A percentile compares a stretch with the other conserved stretches of the same genome.
Conservation (phyloP, 2,888 invertebrate genomes). For the Ctena decussata region DNA sequence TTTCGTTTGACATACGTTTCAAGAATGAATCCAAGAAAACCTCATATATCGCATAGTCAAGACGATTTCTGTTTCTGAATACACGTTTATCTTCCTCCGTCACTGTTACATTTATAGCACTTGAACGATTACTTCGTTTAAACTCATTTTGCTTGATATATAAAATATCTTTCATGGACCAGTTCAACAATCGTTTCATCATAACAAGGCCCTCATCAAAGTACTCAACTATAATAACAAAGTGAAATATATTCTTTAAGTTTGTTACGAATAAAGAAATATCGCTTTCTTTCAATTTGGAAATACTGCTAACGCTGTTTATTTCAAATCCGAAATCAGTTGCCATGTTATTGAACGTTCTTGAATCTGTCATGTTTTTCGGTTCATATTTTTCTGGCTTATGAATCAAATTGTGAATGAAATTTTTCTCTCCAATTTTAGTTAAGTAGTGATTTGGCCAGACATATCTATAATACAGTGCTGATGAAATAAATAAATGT, state of each 20-base stretch:
- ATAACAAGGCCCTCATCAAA: constrained; percentile 25
- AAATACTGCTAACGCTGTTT: background rate
- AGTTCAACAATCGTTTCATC: constrained; percentile 3
- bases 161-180: constrained; percentile 25
- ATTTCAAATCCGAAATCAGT: background rate
- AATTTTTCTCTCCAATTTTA: background rate
- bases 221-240: constrained; percentile 19
- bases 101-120: constrained; percentile 13
- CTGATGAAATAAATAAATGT: background rate
- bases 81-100: background rate
- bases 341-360: constrained; percentile 2
- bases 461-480: background rate
- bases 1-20: background rate
- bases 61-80: background rate
- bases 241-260: background rate
- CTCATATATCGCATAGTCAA: background rate
- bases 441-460: background rate
- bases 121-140: background rate
- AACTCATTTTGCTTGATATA: constrained; percentile 14
- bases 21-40: background rate
- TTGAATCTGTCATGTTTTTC: background rate
- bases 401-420: background rate
- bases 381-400: background rate
- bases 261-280: background rate
- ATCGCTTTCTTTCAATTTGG: background rate